Evolutionary conservation across 2,888 invertebrate genomes (phyloP).

Genomic region (Eupelmus urozonus): DNA sequence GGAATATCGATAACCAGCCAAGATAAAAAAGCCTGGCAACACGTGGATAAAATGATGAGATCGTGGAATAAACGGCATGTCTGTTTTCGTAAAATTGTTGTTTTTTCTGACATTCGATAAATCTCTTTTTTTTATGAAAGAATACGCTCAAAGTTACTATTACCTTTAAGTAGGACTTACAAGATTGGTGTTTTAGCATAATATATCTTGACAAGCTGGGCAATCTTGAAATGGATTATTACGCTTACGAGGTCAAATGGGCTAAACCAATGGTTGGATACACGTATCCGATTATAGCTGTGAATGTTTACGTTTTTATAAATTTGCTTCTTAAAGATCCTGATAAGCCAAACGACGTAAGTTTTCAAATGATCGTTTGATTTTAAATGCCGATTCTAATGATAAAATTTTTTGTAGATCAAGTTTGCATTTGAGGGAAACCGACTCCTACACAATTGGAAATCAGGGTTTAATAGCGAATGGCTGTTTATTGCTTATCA

Average conservation of each 20-base stretch:
- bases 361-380: slow-evolving; percentile 47
- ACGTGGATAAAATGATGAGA: slow-evolving; percentile 65
- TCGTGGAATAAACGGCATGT: slow-evolving; percentile 67
- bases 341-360: slow-evolving; percentile 64
- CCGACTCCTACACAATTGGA: slow-evolving; percentile 69
- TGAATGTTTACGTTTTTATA: slow-evolving; percentile 76
- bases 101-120: no score
- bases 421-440: slow-evolving; percentile 75
- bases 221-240: slow-evolving; percentile 60
- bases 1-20: no score
- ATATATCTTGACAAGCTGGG: slow-evolving; percentile 61
- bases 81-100: slow-evolving; percentile 31
- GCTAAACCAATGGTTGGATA: slow-evolving; percentile 76
- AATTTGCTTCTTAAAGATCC: slow-evolving; percentile 63
- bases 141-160: not conserved
- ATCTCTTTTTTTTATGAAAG: no score
- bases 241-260: slow-evolving; percentile 74
- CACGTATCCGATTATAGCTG: slow-evolving; percentile 77
- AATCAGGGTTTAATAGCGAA: slow-evolving; percentile 72
- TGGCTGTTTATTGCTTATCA: slow-evolving; percentile 71
- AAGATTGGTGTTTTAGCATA: slow-evolving; percentile 31
- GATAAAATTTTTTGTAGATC: slow-evolving; percentile 66
- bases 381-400: not conserved
- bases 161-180: slow-evolving; percentile 10
- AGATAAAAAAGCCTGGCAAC: slow-evolving; percentile 48